Conservation (phyloP, 2,888 invertebrate genomes). For the Thereva unica region DNA sequence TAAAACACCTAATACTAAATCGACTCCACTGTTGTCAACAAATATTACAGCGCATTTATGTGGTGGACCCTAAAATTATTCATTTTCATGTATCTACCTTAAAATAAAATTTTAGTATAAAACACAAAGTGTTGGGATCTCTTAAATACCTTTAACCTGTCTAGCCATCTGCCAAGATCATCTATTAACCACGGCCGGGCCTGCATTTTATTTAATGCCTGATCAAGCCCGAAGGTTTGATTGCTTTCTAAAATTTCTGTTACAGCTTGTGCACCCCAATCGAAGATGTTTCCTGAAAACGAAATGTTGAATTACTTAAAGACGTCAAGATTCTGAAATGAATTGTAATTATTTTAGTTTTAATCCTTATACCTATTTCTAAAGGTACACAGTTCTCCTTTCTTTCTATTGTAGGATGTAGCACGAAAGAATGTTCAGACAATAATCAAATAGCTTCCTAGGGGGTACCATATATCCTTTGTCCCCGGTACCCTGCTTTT, state of each 20-base stretch:
- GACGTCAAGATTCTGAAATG: neutral
- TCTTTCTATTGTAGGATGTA: too few species aligned
- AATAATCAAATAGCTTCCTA: too few species aligned
- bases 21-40: slow-evolving; percentile 95
- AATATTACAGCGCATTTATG: slow-evolving; percentile 92
- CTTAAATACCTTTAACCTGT: slow-evolving; percentile 62
- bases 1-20: slow-evolving; percentile 88
- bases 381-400: too few species aligned
- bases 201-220: slow-evolving; percentile 83
- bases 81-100: neutral
- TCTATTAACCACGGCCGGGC: slow-evolving; percentile 91
- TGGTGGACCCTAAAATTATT: slow-evolving; percentile 60
- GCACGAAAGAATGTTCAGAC: too few species aligned
- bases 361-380: neutral
- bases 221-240: slow-evolving; percentile 74
- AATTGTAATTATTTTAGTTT: neutral
- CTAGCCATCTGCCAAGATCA: slow-evolving; percentile 81
- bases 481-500: too few species aligned
- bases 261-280: slow-evolving; percentile 95
- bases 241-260: slow-evolving; percentile 78
- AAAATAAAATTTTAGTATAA: neutral
- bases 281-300: slow-evolving; percentile 89
- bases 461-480: too few species aligned
- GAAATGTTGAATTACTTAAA: slow-evolving; percentile 8
- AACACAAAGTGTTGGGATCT: neutral